These are phyloP conservation scores for Lasioglossum marginatum DNA, from an alignment of 2,888 invertebrate species.

Conservation along the genomic window DNA sequence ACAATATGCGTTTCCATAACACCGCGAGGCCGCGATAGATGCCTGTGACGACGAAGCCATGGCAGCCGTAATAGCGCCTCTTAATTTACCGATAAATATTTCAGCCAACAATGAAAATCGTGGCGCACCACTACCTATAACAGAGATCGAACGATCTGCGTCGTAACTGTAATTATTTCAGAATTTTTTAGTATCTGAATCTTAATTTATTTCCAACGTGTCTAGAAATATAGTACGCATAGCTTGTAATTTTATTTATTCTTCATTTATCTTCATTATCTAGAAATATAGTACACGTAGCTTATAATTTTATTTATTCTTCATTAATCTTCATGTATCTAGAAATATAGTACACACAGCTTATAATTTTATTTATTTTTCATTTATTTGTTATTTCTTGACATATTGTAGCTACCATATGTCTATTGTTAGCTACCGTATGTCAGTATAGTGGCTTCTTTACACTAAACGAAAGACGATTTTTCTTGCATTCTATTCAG, in stretches of 20 bases:
- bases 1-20: constrained; percentile 66
- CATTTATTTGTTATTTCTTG: no score
- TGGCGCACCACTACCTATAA: constrained; percentile 35
- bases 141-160: not conserved
- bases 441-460: no score
- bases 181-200: not conserved
- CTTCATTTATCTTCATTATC: not conserved
- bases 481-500: not conserved
- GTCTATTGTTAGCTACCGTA: no score
- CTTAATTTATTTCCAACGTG: not conserved
- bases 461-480: no score
- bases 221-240: not conserved
- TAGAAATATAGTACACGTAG: not conserved
- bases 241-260: no score
- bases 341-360: not conserved
- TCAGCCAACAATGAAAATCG: no score
- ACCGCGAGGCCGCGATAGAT: constrained; percentile 59
- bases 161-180: not conserved
- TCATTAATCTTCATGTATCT: no score
- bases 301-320: no score
- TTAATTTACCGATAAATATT: constrained; percentile 73
- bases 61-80: constrained; percentile 71
- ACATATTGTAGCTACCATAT: no score
- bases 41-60: constrained; percentile 47
- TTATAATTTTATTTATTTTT: no score